A percentile compares a stretch with the other conserved stretches of the same genome.
Conservation (phyloP, 2,113 vertebrate genomes). For the Hoplias malabaricus region DNA sequence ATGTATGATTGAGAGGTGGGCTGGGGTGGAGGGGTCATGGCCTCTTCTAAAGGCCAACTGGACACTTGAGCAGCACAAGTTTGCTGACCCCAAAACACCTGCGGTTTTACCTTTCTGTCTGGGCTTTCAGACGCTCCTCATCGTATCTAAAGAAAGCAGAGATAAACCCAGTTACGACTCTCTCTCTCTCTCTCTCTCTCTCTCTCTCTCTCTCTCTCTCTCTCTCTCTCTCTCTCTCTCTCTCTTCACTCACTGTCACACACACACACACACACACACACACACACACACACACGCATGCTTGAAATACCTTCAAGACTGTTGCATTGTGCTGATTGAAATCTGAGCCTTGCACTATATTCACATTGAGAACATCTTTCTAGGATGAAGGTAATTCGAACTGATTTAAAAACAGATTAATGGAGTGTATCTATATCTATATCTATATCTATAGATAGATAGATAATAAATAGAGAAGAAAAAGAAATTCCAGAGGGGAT, state of each 20-base stretch:
- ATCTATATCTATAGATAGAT: too few species aligned
- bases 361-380: neutral
- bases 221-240: too few species aligned
- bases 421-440: too few species aligned
- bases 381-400: neutral
- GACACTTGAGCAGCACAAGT: neutral
- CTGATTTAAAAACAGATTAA: neutral
- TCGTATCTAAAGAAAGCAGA: constrained; percentile 77
- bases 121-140: constrained; percentile 84
- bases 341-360: neutral
- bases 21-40: neutral
- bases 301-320: neutral
- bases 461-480: too few species aligned
- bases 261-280: neutral
- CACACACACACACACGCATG: neutral
- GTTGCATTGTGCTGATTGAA: neutral
- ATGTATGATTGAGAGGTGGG: neutral
- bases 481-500: too few species aligned
- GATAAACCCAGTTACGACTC: neutral
- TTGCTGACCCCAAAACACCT: constrained; percentile 13
- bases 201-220: too few species aligned
- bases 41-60: constrained; percentile 37
- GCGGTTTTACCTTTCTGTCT: constrained; percentile 80
- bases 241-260: too few species aligned
- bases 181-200: too few species aligned